phyloP scores from a whole-genome alignment of 2,888 invertebrate species.

The Siphlonurus alternatus region DNA sequence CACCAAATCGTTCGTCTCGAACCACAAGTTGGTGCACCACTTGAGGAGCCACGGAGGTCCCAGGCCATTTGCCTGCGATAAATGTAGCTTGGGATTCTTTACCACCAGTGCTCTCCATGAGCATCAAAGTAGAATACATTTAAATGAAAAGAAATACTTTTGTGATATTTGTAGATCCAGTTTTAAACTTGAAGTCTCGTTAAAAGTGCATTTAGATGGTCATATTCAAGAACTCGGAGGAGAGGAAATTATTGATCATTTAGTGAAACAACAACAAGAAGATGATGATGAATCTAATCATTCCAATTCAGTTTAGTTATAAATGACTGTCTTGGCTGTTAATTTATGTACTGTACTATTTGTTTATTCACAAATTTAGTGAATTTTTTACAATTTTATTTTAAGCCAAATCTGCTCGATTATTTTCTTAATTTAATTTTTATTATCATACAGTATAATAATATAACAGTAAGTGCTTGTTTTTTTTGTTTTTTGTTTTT shows the following conservation, averaged over 20 bases:
- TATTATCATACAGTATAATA: too few species aligned
- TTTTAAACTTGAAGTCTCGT: not conserved
- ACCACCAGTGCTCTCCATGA: conserved; percentile 11
- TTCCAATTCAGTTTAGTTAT: too few species aligned
- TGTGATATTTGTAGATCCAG: not conserved
- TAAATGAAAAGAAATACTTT: not conserved
- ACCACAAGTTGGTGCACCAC: conserved; percentile 13
- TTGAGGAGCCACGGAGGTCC: conserved; percentile 10
- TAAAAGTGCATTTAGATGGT: not conserved
- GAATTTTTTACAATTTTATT: too few species aligned
- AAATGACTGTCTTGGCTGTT: too few species aligned
- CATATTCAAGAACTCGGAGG: not conserved
- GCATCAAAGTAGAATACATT: conserved; percentile 6
- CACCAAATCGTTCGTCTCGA: conserved; percentile 14
- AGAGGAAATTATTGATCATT: not conserved
- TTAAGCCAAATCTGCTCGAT: too few species aligned
- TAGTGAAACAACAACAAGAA: not conserved
- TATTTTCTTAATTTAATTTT: too few species aligned
- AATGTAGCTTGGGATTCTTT: conserved; percentile 11
- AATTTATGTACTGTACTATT: too few species aligned
- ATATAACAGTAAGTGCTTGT: too few species aligned
- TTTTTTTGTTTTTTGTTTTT: too few species aligned
- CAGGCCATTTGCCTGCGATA: conserved; percentile 6
- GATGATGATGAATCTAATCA: too few species aligned
- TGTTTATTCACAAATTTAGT: too few species aligned